Evolutionary conservation across 2,113 vertebrate species (phyloP).

Genomic region (Pseudorasbora parva): DNA sequence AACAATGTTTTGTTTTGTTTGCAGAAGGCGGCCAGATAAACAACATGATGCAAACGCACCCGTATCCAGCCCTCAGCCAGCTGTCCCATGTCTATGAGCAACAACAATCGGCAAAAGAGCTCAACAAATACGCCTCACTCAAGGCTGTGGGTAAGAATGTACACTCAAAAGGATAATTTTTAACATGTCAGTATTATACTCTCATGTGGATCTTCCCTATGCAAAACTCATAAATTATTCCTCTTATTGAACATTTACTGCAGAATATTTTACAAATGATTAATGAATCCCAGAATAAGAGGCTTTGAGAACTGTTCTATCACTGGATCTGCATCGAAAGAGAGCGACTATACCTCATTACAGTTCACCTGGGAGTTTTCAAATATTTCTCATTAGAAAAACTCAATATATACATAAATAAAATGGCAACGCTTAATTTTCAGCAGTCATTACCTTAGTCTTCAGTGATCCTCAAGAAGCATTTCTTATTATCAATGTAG

Average conservation of each 20-base stretch:
- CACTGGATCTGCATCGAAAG: neutral
- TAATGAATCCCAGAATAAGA: conserved; percentile 17
- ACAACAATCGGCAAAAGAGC: conserved; percentile 87
- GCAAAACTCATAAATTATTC: conserved; percentile 34
- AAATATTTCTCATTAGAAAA: conserved; percentile 4
- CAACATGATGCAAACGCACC: conserved; percentile 91
- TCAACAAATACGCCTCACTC: conserved; percentile 96
- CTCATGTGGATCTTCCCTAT: conserved; percentile 19
- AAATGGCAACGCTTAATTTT: neutral
- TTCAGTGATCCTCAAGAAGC: neutral
- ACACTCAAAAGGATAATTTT: conserved; percentile 1
- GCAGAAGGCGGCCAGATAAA: conserved; percentile 92
- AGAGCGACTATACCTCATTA: neutral
- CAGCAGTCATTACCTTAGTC: neutral
- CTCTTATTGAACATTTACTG: conserved; percentile 28
- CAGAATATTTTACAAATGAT: conserved; percentile 27
- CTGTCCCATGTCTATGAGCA: conserved; percentile 94
- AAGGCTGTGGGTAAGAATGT: conserved; percentile 95
- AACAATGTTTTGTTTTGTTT: conserved; percentile 54
- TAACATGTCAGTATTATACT: neutral
- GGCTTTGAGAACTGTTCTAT: neutral
- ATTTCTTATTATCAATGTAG: no score
- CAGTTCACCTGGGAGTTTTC: neutral
- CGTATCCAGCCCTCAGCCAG: conserved; percentile 90
- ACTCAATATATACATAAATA: neutral